A percentile compares a stretch with the other conserved stretches of the same genome.
Conservation (phyloP, 1,140 invertebrate species). For the Temnothorax nylanderi region DNA sequence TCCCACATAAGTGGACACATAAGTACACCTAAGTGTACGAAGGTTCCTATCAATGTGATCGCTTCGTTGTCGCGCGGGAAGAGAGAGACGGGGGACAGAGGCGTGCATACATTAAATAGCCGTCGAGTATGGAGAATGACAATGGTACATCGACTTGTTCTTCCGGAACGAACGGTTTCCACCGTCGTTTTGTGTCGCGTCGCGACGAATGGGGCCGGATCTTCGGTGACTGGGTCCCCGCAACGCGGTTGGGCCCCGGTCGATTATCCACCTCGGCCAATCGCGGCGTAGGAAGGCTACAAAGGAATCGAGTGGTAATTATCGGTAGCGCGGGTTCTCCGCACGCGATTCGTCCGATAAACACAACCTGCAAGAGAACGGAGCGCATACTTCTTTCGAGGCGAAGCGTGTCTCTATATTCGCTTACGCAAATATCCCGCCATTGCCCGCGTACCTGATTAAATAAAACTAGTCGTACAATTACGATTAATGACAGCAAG, state of each 20-base stretch:
- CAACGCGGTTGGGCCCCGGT: constrained; percentile 65
- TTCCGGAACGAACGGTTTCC: constrained; percentile 69
- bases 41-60: constrained; percentile 48
- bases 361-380: constrained; percentile 1
- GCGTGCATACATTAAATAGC: constrained; percentile 61
- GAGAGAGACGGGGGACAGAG: constrained; percentile 39
- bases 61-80: constrained; percentile 33
- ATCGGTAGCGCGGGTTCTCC: constrained; percentile 8
- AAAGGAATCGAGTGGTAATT: constrained; percentile 57
- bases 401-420: constrained; percentile 29
- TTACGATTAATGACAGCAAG: constrained; percentile 33
- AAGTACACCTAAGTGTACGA: constrained; percentile 65
- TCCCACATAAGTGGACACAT: constrained; percentile 44
- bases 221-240: constrained; percentile 77
- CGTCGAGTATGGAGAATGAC: constrained; percentile 68
- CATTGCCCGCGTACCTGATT: background rate
- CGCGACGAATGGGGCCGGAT: constrained; percentile 76
- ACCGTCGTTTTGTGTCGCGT: constrained; percentile 61
- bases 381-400: constrained; percentile 12
- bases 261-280: constrained; percentile 66
- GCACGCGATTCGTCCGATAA: constrained; percentile 56
- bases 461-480: background rate
- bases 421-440: constrained; percentile 1
- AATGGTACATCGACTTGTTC: constrained; percentile 69
- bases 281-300: constrained; percentile 50